phyloP scores from a whole-genome alignment of 2,888 invertebrate genomes.

The Drosophila leonis region DNA sequence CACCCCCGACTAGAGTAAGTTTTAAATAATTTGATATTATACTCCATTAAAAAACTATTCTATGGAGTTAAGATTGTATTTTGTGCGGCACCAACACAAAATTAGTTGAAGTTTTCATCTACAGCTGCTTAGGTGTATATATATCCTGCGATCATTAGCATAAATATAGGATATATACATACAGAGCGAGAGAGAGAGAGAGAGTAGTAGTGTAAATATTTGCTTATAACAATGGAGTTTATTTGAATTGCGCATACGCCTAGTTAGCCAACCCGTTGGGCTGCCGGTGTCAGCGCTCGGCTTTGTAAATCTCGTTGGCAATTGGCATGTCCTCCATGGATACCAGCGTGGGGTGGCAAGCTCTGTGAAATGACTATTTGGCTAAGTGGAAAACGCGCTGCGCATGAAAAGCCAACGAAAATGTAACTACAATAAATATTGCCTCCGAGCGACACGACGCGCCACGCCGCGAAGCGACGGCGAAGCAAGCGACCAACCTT shows the following conservation, averaged over 20 bases:
- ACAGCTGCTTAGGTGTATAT: background rate
- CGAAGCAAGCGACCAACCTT: constrained; percentile 4
- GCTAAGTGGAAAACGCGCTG: constrained; percentile 28
- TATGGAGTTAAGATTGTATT: background rate
- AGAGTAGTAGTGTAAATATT: constrained; percentile 21
- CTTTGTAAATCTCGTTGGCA: constrained; percentile 6
- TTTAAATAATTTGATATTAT: too few relatives aligned
- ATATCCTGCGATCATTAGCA: background rate
- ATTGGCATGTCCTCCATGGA: constrained; percentile 2
- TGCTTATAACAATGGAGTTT: constrained; percentile 25
- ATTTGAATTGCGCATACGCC: constrained; percentile 45
- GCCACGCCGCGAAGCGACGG: background rate
- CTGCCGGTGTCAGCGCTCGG: constrained; percentile 2
- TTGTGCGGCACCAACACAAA: background rate
- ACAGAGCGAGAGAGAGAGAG: background rate
- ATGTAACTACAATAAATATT: constrained; percentile 27
- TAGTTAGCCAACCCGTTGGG: constrained; percentile 27
- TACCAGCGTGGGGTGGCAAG: background rate
- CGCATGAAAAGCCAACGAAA: constrained; percentile 27
- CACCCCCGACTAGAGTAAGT: too few relatives aligned
- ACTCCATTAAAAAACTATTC: too few relatives aligned
- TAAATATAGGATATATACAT: background rate
- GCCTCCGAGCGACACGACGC: background rate
- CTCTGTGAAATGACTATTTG: constrained; percentile 31
- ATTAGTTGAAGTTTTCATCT: background rate